Evolutionary conservation across 2,888 invertebrate genomes (phyloP).

Genomic region (Pachydiplax longipennis): DNA sequence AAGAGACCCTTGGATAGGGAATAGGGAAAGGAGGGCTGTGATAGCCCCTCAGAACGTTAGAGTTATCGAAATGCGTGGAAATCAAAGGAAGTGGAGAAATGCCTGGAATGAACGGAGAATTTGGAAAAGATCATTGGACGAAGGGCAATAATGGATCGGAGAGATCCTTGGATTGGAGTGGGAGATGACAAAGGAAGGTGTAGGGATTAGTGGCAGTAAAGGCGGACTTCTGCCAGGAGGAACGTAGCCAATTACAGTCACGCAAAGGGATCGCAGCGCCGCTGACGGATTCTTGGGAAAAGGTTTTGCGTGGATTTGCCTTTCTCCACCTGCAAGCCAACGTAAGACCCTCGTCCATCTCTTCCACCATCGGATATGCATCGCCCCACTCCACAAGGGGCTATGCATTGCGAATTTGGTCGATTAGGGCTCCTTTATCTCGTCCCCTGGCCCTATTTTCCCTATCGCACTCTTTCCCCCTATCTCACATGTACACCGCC

Average conservation of each 20-base stretch:
- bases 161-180: constrained; percentile 6
- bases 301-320: constrained; percentile 25
- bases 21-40: neutral
- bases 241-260: constrained; percentile 44
- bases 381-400: neutral
- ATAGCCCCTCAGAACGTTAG: neutral
- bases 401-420: neutral
- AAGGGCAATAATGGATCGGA: constrained; percentile 5
- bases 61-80: neutral
- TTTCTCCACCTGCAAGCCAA: constrained; percentile 3
- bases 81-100: neutral
- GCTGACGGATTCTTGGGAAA: neutral
- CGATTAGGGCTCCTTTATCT: constrained; percentile 13
- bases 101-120: neutral
- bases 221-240: constrained; percentile 36
- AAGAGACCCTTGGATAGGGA: neutral
- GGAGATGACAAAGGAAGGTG: neutral
- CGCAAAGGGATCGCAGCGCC: neutral
- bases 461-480: neutral
- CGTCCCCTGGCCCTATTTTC: neutral
- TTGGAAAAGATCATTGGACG: neutral
- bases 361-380: neutral
- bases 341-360: neutral
- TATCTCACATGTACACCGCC: neutral
- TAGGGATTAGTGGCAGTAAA: constrained; percentile 15